Conservation (phyloP, 2,113 vertebrate genomes). For the Chunga burmeisteri region DNA sequence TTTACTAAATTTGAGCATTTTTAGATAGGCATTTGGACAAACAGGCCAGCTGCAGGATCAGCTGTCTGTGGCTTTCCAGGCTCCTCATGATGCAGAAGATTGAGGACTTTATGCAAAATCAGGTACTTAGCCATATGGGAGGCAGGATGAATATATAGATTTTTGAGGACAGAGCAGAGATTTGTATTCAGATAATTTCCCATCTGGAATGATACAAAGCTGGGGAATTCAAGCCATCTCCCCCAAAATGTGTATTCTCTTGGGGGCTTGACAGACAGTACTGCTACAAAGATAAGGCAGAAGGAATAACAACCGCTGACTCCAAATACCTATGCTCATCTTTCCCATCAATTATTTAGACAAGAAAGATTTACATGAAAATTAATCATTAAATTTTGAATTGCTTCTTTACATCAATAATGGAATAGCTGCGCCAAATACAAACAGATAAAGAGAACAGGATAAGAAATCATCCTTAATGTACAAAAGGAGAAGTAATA, state of each 20-base stretch:
- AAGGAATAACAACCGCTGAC: conserved; percentile 2
- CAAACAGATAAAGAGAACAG: conserved; percentile 63
- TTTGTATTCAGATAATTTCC: not conserved
- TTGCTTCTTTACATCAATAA: conserved; percentile 75
- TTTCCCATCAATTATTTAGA: conserved; percentile 77
- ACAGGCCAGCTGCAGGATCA: not conserved
- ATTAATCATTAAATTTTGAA: conserved; percentile 72
- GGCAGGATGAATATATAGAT: not conserved
- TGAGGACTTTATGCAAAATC: not conserved
- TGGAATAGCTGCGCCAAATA: conserved; percentile 59
- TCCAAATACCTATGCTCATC: conserved; percentile 54
- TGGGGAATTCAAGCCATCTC: conserved; percentile 22
- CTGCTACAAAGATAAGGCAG: not conserved
- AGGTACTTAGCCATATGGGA: not conserved
- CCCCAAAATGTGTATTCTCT: not conserved
- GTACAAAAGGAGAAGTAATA: conserved; percentile 24
- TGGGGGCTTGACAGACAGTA: not conserved
- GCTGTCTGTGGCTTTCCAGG: not conserved
- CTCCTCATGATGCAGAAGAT: not conserved
- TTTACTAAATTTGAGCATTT: not conserved
- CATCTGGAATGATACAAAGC: not conserved
- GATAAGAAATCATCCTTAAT: conserved; percentile 50
- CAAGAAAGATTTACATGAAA: conserved; percentile 71
- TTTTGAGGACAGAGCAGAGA: not conserved
- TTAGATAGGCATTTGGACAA: not conserved